Evolutionary conservation across 2,113 vertebrate genomes (phyloP), one percentile per base, ranked within the genome.

Genomic region (Vireo altiloquus): DNA sequence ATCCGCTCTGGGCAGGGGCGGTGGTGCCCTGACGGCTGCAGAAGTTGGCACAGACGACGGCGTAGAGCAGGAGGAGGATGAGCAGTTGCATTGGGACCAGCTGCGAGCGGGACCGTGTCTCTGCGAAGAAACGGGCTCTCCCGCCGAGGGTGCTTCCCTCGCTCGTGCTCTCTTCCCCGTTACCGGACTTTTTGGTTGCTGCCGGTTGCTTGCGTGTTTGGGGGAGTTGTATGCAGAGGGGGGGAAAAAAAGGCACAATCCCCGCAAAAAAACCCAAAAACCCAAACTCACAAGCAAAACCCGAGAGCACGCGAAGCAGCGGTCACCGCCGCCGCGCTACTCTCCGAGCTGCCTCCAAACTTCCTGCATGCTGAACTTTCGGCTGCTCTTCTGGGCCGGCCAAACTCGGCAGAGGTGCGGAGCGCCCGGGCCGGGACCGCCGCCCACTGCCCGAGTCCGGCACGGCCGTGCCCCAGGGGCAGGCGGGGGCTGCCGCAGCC

Each of bases 31-130:
- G 97, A 35, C 91, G 97, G 96, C 96, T 94, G 95, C 97, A 97
- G 82, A 98, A 96, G 98, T 98, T 97, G 60, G 96, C 96, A 42
- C 97, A 93, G 83, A 96, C 91, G 84, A 89, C 97, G 30, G 96
- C 82, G 28, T 97, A 96, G 30, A 97, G 85, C 78, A 96, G 97
- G 93, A 98, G 86, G 74, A 98, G 95, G 95, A 97, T 71, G 77
- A 97, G 89, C 77, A 97, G 96, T 95, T 95, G 98, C 98, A 98
- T 98, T 97, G 97, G 98, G 97, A 96, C 86, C 81, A 30, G 90
- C 84, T 64, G 89, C 4, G 79, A 49, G 66, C 4, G 87, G 91
- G 66, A 84, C 93, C 35, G 61, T 18, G 81, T 22, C 52, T 46
- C 77, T 64, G 80, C 79, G 47, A 92, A 89, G 68, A 93, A 96